A percentile compares a stretch with the other conserved stretches of the same genome.
Evolutionary conservation across 2,113 vertebrate genomes (phyloP).

Genomic region (Ctenomys sociabilis): DNA sequence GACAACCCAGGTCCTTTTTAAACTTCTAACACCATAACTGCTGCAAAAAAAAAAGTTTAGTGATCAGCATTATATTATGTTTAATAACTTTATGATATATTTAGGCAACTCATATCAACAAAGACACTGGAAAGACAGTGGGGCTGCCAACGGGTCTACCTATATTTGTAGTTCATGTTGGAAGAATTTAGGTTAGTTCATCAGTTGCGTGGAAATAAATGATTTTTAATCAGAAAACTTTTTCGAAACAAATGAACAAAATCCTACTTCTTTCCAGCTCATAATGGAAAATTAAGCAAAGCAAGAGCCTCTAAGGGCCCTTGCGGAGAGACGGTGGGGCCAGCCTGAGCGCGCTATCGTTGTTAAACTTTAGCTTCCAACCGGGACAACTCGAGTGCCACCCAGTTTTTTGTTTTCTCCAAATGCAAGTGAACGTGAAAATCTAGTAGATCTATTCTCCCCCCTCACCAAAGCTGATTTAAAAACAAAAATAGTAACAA

Average conservation of each 20-base stretch:
- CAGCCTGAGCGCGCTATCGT: not conserved
- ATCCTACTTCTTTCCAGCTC: slow-evolving; percentile 31
- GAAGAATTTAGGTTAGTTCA: slow-evolving; percentile 41
- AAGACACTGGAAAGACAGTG: not conserved
- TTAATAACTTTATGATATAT: slow-evolving; percentile 40
- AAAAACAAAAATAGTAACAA: slow-evolving; percentile 81
- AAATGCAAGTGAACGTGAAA: slow-evolving; percentile 62
- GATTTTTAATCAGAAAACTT: slow-evolving; percentile 47
- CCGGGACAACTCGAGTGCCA: slow-evolving; percentile 48
- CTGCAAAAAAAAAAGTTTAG: not conserved
- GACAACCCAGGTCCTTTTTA: slow-evolving; percentile 50
- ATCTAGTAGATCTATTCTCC: slow-evolving; percentile 51
- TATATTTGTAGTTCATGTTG: not conserved
- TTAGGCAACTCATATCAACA: slow-evolving; percentile 28
- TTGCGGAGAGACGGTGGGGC: not conserved
- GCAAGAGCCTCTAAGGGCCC: not conserved
- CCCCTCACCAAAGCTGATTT: slow-evolving; percentile 68
- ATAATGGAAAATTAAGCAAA: slow-evolving; percentile 58
- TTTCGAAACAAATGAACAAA: slow-evolving; percentile 41
- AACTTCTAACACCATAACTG: slow-evolving; percentile 39
- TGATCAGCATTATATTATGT: not conserved
- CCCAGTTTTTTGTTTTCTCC: slow-evolving; percentile 65
- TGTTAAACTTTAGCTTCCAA: slow-evolving; percentile 49
- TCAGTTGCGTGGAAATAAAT: slow-evolving; percentile 51
- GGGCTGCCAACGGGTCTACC: not conserved